Evolutionary conservation across 2,888 invertebrate species (phyloP).

Genomic region (Baronia brevicornis): DNA sequence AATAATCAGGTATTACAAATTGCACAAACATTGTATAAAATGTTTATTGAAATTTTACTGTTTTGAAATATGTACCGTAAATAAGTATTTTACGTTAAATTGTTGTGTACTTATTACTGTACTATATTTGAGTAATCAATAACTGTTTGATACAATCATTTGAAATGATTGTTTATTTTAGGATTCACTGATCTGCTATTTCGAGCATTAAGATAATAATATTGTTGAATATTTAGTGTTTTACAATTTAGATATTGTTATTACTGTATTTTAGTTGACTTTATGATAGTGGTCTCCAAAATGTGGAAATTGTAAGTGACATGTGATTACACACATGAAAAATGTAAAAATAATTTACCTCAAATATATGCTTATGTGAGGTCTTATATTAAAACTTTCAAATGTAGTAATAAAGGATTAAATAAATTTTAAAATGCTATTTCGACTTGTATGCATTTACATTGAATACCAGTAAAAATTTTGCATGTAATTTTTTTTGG

Average conservation of each 20-base stretch:
- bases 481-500: conserved; percentile 8
- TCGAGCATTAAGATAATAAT: conserved; percentile 9
- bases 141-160: conserved; percentile 11
- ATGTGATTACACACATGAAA: conserved; percentile 8
- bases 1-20: conserved; percentile 11
- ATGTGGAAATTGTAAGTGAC: conserved; percentile 4
- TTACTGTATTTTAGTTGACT: conserved; percentile 12
- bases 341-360: conserved; percentile 18
- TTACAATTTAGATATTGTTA: conserved; percentile 23
- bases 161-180: conserved; percentile 12
- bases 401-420: conserved; percentile 11
- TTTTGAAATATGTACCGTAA: conserved; percentile 12
- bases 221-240: conserved; percentile 20
- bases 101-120: conserved; percentile 13
- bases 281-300: conserved; percentile 11
- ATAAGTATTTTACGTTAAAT: conserved; percentile 14
- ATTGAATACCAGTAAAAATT: conserved; percentile 10
- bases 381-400: conserved; percentile 16
- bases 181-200: conserved; percentile 12
- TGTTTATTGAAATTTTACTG: too few species aligned
- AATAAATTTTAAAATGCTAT: conserved; percentile 14
- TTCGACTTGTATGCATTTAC: conserved; percentile 20
- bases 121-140: conserved; percentile 13
- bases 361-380: conserved; percentile 20
- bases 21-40: conserved; percentile 12